A percentile compares a stretch with the other conserved stretches of the same genome.
phyloP scores from a whole-genome alignment of 2,113 vertebrate genomes.

The Octodon degus region DNA sequence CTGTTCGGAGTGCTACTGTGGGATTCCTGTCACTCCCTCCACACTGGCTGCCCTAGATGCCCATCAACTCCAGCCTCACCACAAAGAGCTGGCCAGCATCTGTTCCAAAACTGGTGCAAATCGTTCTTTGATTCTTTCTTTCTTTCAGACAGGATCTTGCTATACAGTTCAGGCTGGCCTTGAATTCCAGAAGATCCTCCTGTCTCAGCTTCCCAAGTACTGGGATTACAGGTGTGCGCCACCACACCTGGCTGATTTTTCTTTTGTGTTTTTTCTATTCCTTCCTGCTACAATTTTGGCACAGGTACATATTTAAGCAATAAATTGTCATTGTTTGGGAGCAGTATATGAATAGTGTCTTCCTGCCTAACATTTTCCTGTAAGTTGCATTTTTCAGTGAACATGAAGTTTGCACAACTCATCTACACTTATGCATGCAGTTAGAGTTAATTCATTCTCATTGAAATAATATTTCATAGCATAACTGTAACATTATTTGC shows the following conservation, averaged over 20 bases:
- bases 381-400: constrained; percentile 20
- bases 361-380: not conserved
- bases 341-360: not conserved
- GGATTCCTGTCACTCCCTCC: not conserved
- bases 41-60: no score
- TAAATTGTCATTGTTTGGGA: not conserved
- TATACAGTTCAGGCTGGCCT: no score
- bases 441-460: not conserved
- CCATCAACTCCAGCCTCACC: not conserved
- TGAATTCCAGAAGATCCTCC: no score
- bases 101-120: not conserved
- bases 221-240: no score
- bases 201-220: no score
- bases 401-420: not conserved
- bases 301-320: not conserved
- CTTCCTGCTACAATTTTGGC: constrained; percentile 11
- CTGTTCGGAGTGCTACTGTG: not conserved
- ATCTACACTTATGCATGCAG: not conserved
- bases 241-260: not conserved
- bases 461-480: constrained; percentile 21
- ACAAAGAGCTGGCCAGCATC: not conserved
- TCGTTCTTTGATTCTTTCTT: no score
- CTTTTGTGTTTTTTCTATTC: not conserved
- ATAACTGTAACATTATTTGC: not conserved
- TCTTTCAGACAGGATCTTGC: no score